Percentiles rank a stretch among this genome's conserved stretches.
phyloP scores from a whole-genome alignment of 2,888 invertebrate species.

The Dynastes tityus region DNA sequence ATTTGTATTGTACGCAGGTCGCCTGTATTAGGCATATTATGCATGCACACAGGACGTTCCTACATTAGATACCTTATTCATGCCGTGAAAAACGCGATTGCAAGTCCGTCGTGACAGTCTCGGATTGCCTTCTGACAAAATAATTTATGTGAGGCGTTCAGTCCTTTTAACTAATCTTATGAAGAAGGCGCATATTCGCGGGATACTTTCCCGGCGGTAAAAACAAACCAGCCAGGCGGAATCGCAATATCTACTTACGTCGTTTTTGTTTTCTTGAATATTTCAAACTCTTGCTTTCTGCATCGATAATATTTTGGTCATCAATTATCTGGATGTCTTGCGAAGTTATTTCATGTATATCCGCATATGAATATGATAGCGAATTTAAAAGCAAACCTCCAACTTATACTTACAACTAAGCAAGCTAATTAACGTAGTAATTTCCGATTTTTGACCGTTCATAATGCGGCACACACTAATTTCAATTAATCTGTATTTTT shows the following conservation, averaged over 20 bases:
- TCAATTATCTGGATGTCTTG: background rate
- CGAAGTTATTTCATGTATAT: background rate
- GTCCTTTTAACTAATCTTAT: conserved; percentile 12
- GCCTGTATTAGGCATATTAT: conserved; percentile 23
- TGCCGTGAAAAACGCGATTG: conserved; percentile 29
- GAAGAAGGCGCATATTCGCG: conserved; percentile 3
- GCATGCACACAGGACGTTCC: conserved; percentile 18
- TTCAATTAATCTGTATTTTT: too few species aligned
- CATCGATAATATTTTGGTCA: conserved; percentile 5
- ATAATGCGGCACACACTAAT: too few species aligned
- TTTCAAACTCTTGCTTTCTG: background rate
- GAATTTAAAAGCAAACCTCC: too few species aligned
- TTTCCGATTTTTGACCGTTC: too few species aligned
- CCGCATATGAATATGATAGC: background rate
- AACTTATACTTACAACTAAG: too few species aligned
- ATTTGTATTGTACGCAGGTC: conserved; percentile 13
- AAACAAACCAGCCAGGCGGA: background rate
- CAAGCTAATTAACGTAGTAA: too few species aligned
- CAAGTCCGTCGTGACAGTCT: conserved; percentile 15
- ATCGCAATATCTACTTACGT: background rate
- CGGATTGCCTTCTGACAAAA: conserved; percentile 29
- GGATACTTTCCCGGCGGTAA: background rate
- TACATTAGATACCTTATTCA: conserved; percentile 27
- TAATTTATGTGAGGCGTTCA: conserved; percentile 14
- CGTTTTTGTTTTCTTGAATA: background rate